These are phyloP conservation scores for Nannobrachium achirus DNA, from an alignment of 2,113 vertebrate species.

Conservation along the genomic window DNA sequence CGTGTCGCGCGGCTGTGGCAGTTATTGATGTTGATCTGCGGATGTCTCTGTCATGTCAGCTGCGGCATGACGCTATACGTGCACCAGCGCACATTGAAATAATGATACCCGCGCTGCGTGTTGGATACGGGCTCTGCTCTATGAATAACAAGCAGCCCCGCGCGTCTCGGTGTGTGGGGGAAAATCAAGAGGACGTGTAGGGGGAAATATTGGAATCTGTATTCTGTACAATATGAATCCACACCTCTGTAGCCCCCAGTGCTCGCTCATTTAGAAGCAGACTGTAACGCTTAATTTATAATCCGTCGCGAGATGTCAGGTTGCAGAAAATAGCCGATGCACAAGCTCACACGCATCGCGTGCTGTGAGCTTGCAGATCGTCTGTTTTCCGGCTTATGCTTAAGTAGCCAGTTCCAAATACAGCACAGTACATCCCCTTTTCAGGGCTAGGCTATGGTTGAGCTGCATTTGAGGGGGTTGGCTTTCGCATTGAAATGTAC, in stretches of 20 bases:
- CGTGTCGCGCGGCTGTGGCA: not conserved
- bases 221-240: constrained; percentile 28
- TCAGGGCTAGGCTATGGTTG: constrained; percentile 41
- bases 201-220: constrained; percentile 19
- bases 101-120: constrained; percentile 21
- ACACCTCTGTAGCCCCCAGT: not conserved
- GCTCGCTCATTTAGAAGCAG: constrained; percentile 40
- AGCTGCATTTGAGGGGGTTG: constrained; percentile 8
- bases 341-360: too few relatives aligned
- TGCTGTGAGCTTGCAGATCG: not conserved
- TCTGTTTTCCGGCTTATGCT: constrained; percentile 12
- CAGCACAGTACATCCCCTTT: constrained; percentile 38
- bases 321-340: too few relatives aligned
- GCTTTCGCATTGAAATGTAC: constrained; percentile 53
- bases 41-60: constrained; percentile 37
- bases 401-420: constrained; percentile 49
- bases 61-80: constrained; percentile 29
- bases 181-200: constrained; percentile 11
- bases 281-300: constrained; percentile 14
- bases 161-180: constrained; percentile 24
- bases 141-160: constrained; percentile 40
- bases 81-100: constrained; percentile 35
- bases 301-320: too few relatives aligned
- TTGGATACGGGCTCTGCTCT: constrained; percentile 19
- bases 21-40: constrained; percentile 42